These are phyloP conservation scores for Hyalella azteca DNA, from an alignment of 2,888 invertebrate species.

Conservation along the genomic window DNA sequence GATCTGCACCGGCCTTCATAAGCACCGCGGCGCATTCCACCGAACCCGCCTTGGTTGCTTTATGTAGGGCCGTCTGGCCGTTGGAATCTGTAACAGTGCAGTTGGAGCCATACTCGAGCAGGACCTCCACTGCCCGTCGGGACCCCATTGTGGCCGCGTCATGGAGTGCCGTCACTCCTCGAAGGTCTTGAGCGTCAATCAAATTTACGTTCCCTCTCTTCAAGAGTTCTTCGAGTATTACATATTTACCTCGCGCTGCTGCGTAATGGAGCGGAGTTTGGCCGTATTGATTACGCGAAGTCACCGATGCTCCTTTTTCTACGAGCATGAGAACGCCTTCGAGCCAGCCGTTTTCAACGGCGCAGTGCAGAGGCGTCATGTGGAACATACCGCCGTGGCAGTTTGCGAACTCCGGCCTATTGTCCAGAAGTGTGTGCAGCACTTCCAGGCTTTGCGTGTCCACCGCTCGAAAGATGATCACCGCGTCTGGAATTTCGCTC, in stretches of 20 bases:
- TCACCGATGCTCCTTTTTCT: slow-evolving; percentile 46
- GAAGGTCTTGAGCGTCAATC: slow-evolving; percentile 48
- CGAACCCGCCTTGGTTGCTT: slow-evolving; percentile 70
- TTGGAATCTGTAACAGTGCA: slow-evolving; percentile 65
- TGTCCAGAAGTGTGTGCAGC: slow-evolving; percentile 23
- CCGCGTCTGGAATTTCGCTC: slow-evolving; percentile 30
- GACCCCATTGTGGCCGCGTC: slow-evolving; percentile 48
- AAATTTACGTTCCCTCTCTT: slow-evolving; percentile 24
- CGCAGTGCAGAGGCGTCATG: slow-evolving; percentile 52
- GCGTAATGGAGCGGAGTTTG: slow-evolving; percentile 57
- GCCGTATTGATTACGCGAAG: slow-evolving; percentile 49
- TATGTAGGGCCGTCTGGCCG: slow-evolving; percentile 66
- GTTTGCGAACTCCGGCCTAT: slow-evolving; percentile 21
- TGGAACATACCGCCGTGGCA: slow-evolving; percentile 52
- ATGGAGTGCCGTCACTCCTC: slow-evolving; percentile 51
- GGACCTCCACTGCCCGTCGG: slow-evolving; percentile 45
- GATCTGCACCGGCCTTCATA: slow-evolving; percentile 64
- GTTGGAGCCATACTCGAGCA: slow-evolving; percentile 65
- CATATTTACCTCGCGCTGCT: slow-evolving; percentile 39
- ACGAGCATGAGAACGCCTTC: slow-evolving; percentile 48
- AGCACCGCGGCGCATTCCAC: slow-evolving; percentile 68
- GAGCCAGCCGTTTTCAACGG: slow-evolving; percentile 49
- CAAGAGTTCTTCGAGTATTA: slow-evolving; percentile 42
- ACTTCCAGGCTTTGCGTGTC: slow-evolving; percentile 25
- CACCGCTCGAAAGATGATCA: slow-evolving; percentile 35